Evolutionary conservation across 1,140 invertebrate genomes (phyloP).

Genomic region (Holcopasites calliopsidis): DNA sequence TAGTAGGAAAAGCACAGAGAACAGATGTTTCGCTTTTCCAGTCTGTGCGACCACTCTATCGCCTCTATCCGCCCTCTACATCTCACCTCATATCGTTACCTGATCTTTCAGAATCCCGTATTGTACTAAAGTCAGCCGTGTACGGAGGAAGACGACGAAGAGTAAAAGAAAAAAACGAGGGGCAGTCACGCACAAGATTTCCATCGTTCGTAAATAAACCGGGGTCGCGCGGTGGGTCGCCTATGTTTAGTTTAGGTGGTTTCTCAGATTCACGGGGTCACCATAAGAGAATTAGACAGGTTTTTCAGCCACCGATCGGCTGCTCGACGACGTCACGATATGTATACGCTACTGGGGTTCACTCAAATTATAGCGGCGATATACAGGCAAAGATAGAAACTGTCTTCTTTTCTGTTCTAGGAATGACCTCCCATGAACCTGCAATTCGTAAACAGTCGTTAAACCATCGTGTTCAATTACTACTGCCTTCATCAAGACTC

Average conservation of each 20-base stretch:
- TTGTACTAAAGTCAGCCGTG: no score
- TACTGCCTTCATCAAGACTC: no score
- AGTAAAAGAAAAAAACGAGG: background rate
- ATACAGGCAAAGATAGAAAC: no score
- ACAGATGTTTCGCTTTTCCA: slow-evolving; percentile 45
- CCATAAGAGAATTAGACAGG: slow-evolving; percentile 40
- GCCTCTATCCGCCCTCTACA: background rate
- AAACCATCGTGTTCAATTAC: no score
- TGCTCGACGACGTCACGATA: slow-evolving; percentile 21
- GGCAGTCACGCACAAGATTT: slow-evolving; percentile 23
- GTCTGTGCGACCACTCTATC: background rate
- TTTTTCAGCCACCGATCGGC: slow-evolving; percentile 31
- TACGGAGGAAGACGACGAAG: no score
- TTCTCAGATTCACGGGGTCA: slow-evolving; percentile 59
- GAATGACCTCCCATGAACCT: background rate
- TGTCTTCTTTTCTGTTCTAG: no score
- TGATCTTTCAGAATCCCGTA: no score
- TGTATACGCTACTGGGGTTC: no score
- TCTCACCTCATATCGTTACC: background rate
- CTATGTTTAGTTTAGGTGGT: slow-evolving; percentile 61
- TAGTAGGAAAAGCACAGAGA: slow-evolving; percentile 56
- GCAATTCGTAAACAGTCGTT: background rate
- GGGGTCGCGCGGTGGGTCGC: slow-evolving; percentile 53
- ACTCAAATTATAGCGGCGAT: no score
- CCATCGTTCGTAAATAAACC: slow-evolving; percentile 58